Evolutionary conservation across 2,888 invertebrate species (phyloP).

Genomic region (Caenorhabditis virilis): DNA sequence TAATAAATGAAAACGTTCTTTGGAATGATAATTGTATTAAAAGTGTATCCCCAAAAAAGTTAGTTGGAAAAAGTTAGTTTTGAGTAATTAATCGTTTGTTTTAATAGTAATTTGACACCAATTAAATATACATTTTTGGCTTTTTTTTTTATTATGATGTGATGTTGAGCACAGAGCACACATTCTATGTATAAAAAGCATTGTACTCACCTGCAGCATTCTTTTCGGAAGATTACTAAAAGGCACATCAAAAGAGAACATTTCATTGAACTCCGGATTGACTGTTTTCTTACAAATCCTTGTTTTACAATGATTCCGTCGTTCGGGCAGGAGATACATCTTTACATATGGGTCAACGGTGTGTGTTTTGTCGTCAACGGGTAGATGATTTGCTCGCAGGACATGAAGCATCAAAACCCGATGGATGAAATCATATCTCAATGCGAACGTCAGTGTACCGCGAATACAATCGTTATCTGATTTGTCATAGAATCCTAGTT

Average conservation of each 20-base stretch:
- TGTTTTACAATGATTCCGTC: slow-evolving; percentile 85
- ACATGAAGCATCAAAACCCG: slow-evolving; percentile 75
- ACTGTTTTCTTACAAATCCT: slow-evolving; percentile 72
- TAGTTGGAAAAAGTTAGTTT: too few relatives aligned
- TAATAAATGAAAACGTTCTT: too few relatives aligned
- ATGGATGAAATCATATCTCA: slow-evolving; percentile 82
- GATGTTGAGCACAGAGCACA: neutral
- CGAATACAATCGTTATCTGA: slow-evolving; percentile 76
- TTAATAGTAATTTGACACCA: too few relatives aligned
- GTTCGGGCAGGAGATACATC: slow-evolving; percentile 82
- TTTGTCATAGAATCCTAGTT: slow-evolving; percentile 78
- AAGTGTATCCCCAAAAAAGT: too few relatives aligned
- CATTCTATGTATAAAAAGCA: neutral
- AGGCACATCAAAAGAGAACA: slow-evolving; percentile 81
- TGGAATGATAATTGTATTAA: too few relatives aligned
- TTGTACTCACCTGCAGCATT: slow-evolving; percentile 72
- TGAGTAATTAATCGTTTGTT: too few relatives aligned
- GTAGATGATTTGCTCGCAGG: slow-evolving; percentile 62
- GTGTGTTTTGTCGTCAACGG: slow-evolving; percentile 81
- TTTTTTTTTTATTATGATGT: neutral
- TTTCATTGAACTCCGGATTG: slow-evolving; percentile 69
- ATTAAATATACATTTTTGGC: too few relatives aligned
- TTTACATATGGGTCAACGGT: slow-evolving; percentile 88
- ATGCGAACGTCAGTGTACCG: slow-evolving; percentile 82
- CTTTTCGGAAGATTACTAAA: slow-evolving; percentile 80